phyloP scores from a whole-genome alignment of 2,113 vertebrate species.

The Puntigrus tetrazona region DNA sequence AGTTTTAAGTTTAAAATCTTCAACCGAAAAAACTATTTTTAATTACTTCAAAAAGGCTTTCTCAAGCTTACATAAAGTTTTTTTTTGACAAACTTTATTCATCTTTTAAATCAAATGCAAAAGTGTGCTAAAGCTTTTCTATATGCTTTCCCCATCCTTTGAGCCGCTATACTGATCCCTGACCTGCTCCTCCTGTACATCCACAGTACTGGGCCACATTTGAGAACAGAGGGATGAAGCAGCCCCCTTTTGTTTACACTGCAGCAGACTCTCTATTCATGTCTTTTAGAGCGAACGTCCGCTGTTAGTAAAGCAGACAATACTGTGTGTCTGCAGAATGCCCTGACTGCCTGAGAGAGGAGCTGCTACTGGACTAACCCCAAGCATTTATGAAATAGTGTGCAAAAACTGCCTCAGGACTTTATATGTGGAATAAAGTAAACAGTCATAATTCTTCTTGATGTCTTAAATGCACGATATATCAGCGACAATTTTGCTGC shows the following conservation, averaged over 20 bases:
- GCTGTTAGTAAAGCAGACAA: conserved; percentile 45
- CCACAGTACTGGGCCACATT: conserved; percentile 24
- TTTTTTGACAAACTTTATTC: too few species aligned
- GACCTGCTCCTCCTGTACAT: conserved; percentile 25
- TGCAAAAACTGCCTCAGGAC: conserved; percentile 11
- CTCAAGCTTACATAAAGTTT: too few species aligned
- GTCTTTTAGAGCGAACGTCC: conserved; percentile 41
- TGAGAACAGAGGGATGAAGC: conserved; percentile 35
- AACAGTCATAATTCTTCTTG: conserved; percentile 28
- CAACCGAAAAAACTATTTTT: too few species aligned
- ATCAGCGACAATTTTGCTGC: not conserved
- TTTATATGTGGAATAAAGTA: conserved; percentile 15
- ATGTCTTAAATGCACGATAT: conserved; percentile 20
- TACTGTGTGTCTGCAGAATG: conserved; percentile 4
- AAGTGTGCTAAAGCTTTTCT: not conserved
- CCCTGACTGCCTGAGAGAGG: not conserved
- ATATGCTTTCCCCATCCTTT: not conserved
- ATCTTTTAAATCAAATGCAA: too few species aligned
- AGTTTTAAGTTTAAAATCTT: not conserved
- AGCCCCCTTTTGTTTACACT: conserved; percentile 49
- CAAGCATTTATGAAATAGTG: not conserved
- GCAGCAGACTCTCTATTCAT: conserved; percentile 49
- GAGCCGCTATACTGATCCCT: not conserved
- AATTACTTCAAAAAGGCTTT: not conserved
- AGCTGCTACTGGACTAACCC: not conserved